Conservation (phyloP, 2,797 vertebrate genomes). For the Neosilurus hyrtlii region DNA sequence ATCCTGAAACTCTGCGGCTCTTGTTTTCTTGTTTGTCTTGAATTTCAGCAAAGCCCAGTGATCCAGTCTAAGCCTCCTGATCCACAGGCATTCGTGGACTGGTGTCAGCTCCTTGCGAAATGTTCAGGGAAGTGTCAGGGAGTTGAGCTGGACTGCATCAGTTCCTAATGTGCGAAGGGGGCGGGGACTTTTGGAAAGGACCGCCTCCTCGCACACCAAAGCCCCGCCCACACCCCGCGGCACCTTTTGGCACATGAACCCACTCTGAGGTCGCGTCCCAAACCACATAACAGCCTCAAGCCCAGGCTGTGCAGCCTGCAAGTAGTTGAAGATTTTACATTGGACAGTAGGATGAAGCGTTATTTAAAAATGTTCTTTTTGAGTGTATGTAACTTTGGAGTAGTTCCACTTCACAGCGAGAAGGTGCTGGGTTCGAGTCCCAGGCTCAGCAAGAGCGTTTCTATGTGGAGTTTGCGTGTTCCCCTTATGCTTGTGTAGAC, state of each 20-base stretch:
- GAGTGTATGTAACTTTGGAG: too few relatives aligned
- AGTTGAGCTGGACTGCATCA: slow-evolving; percentile 32
- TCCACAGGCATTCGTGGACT: slow-evolving; percentile 38
- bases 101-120: background rate
- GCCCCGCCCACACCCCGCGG: slow-evolving; percentile 66
- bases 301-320: background rate
- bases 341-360: too few relatives aligned
- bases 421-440: too few relatives aligned
- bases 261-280: background rate
- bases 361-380: too few relatives aligned
- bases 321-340: too few relatives aligned
- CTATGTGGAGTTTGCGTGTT: too few relatives aligned
- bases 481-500: too few relatives aligned
- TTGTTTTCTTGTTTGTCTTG: background rate
- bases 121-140: slow-evolving; percentile 15
- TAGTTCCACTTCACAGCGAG: too few relatives aligned
- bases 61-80: slow-evolving; percentile 1
- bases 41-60: background rate
- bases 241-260: slow-evolving; percentile 13
- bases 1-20: slow-evolving; percentile 51
- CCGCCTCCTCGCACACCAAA: slow-evolving; percentile 48
- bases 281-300: background rate
- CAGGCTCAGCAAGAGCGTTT: too few relatives aligned
- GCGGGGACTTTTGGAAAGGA: slow-evolving; percentile 58
- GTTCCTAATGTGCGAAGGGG: slow-evolving; percentile 43